Base-by-base conservation (phyloP, 2,797 vertebrate species). In the Phaenicophaeus curvirostris region DNA sequence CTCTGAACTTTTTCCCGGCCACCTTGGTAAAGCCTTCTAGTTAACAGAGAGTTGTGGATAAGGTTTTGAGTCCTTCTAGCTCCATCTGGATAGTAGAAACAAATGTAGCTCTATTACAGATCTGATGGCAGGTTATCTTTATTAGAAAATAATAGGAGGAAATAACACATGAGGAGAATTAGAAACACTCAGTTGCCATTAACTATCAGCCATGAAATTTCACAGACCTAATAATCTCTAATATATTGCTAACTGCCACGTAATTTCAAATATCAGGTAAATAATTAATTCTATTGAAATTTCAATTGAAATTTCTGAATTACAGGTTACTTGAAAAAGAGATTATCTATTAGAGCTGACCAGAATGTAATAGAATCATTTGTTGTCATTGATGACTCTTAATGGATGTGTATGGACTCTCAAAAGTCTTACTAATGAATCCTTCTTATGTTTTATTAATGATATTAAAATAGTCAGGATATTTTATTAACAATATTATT, bases 401-500 rank as follows among this genome's bases (percentile, higher is more conserved):
- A 74, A 67, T 31, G 48, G 27, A 83, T 85, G 57, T 77, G 19
- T 67, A 41, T 83, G 53, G 68, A 57, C 41, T 71, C 44, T 30
- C 24, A 94, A 80, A 91, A 50, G 20, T 48, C 48, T 77, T 87
- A 31, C 46, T 87, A 87, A 69, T 80, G 89, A 91, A 83, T 79
- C 6, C 4, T 79, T 51, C 54, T 8, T 37, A 82, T 92, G 12
- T 63, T 85, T 95, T 85, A 92, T 94, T 91, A 79, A 94, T 82
- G 39, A 25, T 51, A 87, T 91, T 87, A 58, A 94, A 92, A 85
- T 82, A 85, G n/a, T 62, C 24, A 53, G 35, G 25, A 68, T 87
- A 66, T 65, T 89, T 96, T 89, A 85, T 87, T 91, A 74, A 84
- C 55, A 74, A 33, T 67, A 19, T 88, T 94, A 84, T 92, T 94